Conservation (phyloP, 1,140 invertebrate genomes). For the Hyposmocoma kahamanoa region DNA sequence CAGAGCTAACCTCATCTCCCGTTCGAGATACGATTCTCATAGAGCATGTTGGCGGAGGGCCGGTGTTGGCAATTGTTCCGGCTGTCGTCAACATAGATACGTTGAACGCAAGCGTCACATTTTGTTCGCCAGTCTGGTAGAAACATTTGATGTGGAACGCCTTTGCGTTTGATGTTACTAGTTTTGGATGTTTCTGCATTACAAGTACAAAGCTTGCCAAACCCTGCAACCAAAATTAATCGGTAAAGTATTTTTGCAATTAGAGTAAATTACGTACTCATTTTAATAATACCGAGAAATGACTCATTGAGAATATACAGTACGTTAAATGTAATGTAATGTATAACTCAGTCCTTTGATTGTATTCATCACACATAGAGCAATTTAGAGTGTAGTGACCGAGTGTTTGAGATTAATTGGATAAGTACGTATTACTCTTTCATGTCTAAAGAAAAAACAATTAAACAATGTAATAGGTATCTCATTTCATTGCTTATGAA, state of each 20-base stretch:
- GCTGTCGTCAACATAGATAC: slow-evolving; percentile 96
- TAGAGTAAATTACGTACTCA: too few relatives aligned
- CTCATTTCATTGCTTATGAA: too few relatives aligned
- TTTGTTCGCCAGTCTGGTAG: slow-evolving; percentile 94
- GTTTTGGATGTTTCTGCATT: slow-evolving; percentile 95
- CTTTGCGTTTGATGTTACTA: slow-evolving; percentile 95
- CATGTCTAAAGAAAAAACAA: too few relatives aligned
- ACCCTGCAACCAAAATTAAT: slow-evolving; percentile 75
- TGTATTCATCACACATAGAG: too few relatives aligned
- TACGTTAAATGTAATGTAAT: too few relatives aligned
- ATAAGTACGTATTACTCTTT: too few relatives aligned
- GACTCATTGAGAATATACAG: too few relatives aligned
- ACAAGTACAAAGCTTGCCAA: slow-evolving; percentile 94
- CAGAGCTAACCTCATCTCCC: slow-evolving; percentile 91
- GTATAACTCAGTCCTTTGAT: too few relatives aligned
- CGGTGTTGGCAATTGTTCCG: slow-evolving; percentile 95
- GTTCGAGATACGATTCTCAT: slow-evolving; percentile 93
- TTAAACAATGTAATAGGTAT: too few relatives aligned
- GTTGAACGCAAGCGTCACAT: slow-evolving; percentile 94
- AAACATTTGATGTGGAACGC: slow-evolving; percentile 96
- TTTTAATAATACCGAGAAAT: too few relatives aligned
- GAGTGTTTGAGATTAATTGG: too few relatives aligned
- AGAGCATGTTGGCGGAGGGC: slow-evolving; percentile 92
- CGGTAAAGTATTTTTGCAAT: neutral
- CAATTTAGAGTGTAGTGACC: too few relatives aligned